phyloP scores from a whole-genome alignment of 2,888 invertebrate genomes.

The Pachymerium ferrugineum region DNA sequence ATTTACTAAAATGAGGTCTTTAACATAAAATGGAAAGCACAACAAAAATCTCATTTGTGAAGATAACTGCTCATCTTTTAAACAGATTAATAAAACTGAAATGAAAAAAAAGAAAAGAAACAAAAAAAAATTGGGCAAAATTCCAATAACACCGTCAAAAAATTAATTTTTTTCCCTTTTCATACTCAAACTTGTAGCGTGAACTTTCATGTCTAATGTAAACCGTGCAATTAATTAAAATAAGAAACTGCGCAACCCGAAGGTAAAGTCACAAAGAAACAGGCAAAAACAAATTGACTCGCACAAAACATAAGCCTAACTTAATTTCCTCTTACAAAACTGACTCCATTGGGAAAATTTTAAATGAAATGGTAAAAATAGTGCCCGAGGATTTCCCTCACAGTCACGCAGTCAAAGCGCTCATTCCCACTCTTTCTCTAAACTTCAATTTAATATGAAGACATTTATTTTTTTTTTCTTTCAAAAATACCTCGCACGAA shows the following conservation, averaged over 20 bases:
- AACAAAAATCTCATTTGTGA: background rate
- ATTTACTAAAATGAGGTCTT: background rate
- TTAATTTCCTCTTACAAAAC: background rate
- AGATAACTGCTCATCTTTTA: background rate
- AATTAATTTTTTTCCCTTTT: background rate
- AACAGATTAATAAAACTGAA: background rate
- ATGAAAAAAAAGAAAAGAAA: background rate
- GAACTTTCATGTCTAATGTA: conserved; percentile 1
- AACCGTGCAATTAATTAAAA: conserved; percentile 4
- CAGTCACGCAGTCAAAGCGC: background rate
- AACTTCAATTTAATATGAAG: background rate
- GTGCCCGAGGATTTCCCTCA: background rate
- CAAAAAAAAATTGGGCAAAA: background rate
- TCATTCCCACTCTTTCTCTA: background rate
- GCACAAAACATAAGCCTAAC: background rate
- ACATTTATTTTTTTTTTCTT: no score
- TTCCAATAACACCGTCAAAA: background rate
- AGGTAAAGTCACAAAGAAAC: background rate
- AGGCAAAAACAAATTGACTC: conserved; percentile 5
- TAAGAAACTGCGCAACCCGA: background rate
- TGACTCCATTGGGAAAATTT: background rate
- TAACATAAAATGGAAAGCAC: background rate
- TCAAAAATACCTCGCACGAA: background rate
- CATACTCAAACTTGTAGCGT: background rate
- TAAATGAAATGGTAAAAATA: background rate